Conservation (phyloP, 2,888 invertebrate species). For the Eristalis tenax region DNA sequence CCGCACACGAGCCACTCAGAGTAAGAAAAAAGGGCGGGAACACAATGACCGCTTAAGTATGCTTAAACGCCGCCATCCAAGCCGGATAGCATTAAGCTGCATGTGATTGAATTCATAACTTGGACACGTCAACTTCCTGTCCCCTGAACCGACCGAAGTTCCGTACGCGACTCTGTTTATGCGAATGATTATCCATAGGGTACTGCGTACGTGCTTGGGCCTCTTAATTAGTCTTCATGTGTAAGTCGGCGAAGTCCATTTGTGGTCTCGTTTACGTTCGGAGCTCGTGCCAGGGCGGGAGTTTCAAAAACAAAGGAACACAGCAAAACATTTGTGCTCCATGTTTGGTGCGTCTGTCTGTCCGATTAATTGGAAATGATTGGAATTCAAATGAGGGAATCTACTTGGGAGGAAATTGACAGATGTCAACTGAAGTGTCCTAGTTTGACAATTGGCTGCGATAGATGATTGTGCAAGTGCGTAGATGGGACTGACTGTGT, state of each 20-base stretch:
- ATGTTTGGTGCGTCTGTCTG: neutral
- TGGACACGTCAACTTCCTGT: slow-evolving; percentile 66
- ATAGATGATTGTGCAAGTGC: neutral
- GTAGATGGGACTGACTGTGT: too few species aligned
- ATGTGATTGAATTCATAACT: slow-evolving; percentile 68
- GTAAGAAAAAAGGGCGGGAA: slow-evolving; percentile 17
- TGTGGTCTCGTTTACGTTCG: neutral
- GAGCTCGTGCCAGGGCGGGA: neutral
- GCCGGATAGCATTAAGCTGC: slow-evolving; percentile 39
- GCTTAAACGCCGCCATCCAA: slow-evolving; percentile 53
- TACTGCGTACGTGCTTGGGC: slow-evolving; percentile 58
- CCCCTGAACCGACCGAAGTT: neutral
- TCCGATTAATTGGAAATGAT: neutral
- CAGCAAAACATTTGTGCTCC: neutral
- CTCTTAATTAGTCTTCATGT: slow-evolving; percentile 53
- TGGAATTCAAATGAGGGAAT: neutral
- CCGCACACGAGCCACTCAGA: neutral
- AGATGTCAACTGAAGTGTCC: neutral
- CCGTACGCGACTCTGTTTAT: neutral
- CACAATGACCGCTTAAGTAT: slow-evolving; percentile 58
- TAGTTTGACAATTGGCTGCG: neutral
- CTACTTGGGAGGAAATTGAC: neutral
- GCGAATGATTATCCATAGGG: slow-evolving; percentile 47
- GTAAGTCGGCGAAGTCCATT: neutral
- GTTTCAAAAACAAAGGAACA: neutral